phyloP scores from a whole-genome alignment of 2,888 invertebrate genomes.

The Lepetodrilus schrolli region DNA sequence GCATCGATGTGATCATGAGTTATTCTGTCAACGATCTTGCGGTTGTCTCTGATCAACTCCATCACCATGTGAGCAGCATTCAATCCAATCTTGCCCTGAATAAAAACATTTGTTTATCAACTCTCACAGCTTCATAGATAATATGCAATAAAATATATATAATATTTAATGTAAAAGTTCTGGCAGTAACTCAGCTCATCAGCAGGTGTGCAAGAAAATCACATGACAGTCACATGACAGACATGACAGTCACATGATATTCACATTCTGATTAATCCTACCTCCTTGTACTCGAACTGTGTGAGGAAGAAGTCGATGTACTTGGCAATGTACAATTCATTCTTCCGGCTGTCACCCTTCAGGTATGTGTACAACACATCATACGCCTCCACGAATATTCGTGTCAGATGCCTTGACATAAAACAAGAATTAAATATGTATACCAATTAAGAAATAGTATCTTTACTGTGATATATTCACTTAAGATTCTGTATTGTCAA shows the following conservation, averaged over 20 bases:
- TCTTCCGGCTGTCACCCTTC: conserved; percentile 73
- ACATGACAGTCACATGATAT: no score
- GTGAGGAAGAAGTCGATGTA: conserved; percentile 74
- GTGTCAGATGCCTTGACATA: conserved; percentile 70
- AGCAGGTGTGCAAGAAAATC: no score
- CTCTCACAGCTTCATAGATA: background rate
- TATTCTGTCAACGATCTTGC: conserved; percentile 74
- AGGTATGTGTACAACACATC: conserved; percentile 71
- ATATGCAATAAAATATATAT: background rate
- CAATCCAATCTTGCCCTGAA: conserved; percentile 71
- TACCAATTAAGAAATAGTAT: no score
- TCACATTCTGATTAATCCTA: no score
- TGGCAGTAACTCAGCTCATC: background rate
- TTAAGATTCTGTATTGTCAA: no score
- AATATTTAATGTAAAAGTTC: background rate
- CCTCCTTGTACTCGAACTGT: conserved; percentile 70
- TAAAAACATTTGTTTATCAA: background rate
- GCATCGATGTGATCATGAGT: conserved; percentile 69
- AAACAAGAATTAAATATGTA: no score
- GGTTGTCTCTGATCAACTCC: conserved; percentile 73
- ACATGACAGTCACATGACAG: background rate
- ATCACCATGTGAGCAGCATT: conserved; percentile 74
- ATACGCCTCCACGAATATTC: conserved; percentile 70
- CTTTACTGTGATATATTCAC: no score
- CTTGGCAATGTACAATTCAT: conserved; percentile 74